Evolutionary conservation across 2,797 vertebrate genomes (phyloP), one percentile per base, ranked within the genome.

Genomic region (Rhynchonycteris naso): DNA sequence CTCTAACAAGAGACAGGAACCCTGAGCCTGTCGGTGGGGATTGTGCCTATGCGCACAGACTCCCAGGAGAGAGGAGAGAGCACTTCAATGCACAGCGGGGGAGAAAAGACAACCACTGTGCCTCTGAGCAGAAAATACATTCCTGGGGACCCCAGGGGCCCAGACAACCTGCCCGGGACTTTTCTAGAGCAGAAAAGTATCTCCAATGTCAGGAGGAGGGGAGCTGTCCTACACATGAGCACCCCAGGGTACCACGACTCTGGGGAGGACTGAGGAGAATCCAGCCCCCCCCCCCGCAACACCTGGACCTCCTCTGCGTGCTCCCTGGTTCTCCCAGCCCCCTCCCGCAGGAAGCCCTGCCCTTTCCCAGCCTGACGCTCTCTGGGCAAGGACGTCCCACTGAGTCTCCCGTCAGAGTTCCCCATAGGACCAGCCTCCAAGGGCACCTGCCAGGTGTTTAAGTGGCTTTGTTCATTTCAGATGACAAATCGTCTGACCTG

Each of bases 21-120:
- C 18, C 43, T 19, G 2, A 11, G 30, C 22, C 3, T 6, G 1
- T 16, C 28, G 38, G 4, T 10, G 0, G 74, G 30, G 7, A 10
- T 4, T 7, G 18, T 0, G 5, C 4, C 61, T 21, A 4, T 1
- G 66, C 58, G 50, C 61, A 69, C 52, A 58, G 83, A 75, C 35
- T n/a, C 84, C 78, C n/a, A 33, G 22, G 71, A 88, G 66, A n/a
- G n/a, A 19, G 14, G 24, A 28, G 1, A 75, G 58, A 43, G 74
- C 74, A 5, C 81, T 90, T 88, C 52, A 58, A 1, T 24, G 88
- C 78, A 35, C 35, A 8, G 81, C 71, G 82, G 81, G 82, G 81
- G 35, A 83, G 33, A 58, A 63, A 72, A 84, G 35, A 33, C 3
- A 38, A 56, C 50, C 71, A 16, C 24, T 65, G 56, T 63, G 91